Base-by-base conservation (phyloP, 2,113 vertebrate genomes). In the Cephalopholis sonnerati region DNA sequence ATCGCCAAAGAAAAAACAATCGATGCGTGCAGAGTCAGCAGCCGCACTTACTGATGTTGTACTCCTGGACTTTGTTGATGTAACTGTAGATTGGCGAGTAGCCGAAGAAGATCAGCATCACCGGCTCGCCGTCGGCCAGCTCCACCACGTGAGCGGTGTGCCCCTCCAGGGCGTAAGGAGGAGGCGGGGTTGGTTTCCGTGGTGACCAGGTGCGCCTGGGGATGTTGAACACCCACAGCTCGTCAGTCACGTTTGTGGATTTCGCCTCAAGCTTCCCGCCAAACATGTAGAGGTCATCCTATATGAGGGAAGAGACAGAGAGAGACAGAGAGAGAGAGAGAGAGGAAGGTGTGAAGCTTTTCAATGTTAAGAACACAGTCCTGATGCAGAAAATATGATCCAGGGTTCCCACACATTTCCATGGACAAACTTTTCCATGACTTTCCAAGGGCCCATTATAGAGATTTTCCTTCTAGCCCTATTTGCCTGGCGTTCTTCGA, bases 251-350 rank as follows among this genome's bases (percentile, higher is more conserved):
- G 17, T 97, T 98, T 53, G 95, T 96, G 0, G 93, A 88, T n/a
- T 85, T 95, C 0, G 91, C 94, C 85, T 97, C 97, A 44, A 97
- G 95, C 93, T 97, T 97, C 63, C 97, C 97, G 50, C 97, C 97
- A n/a, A 98, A 98, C 97, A 98, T 97, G 94, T 95, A 97, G 93
- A 98, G 95, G 86, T 97, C 96, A 41, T 97, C 97, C 97, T 92
- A 61, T 12, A 46, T 0, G 29, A 46, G 4, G 13, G 6, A 59
- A 1, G 57, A 22, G 16, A 50, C 4, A 74, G 39, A 48, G 3
- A 36, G 22, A 41, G 18, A n/a, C 44, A 5, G 3, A 36, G 3
- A 27, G 54, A 5, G 3, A 36, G 3, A 36, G 36, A 36, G 36
- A 36, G 36, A 7, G 3, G 36, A 36, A 7, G 3, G 36, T 36